A percentile compares a stretch with the other conserved stretches of the same genome.
Conservation (phyloP, 2,113 vertebrate species). For the Isichthys henryi region DNA sequence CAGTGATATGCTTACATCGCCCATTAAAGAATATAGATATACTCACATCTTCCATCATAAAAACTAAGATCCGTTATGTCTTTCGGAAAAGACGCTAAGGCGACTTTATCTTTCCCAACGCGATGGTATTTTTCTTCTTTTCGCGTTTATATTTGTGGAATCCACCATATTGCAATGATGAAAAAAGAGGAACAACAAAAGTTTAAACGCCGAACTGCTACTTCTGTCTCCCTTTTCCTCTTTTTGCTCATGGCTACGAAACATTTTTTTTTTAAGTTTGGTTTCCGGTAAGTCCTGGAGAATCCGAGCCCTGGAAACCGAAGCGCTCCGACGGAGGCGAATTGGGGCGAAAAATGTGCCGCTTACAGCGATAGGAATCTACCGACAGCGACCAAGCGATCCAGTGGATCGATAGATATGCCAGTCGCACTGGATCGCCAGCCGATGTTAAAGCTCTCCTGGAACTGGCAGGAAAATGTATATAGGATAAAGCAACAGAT, state of each 20-base stretch:
- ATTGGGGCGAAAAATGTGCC: neutral
- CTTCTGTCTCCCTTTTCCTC: conserved; percentile 39
- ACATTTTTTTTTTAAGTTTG: conserved; percentile 35
- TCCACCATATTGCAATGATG: conserved; percentile 38
- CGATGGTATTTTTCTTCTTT: conserved; percentile 18
- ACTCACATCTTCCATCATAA: conserved; percentile 50
- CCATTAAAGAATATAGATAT: conserved; percentile 27
- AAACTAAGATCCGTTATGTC: conserved; percentile 31
- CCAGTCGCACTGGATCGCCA: neutral
- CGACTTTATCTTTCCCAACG: conserved; percentile 28
- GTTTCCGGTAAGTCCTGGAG: conserved; percentile 42
- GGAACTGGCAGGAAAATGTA: neutral
- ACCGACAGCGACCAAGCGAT: neutral
- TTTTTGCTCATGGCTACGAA: conserved; percentile 36
- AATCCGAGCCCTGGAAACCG: neutral
- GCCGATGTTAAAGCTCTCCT: neutral
- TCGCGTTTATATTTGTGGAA: conserved; percentile 26
- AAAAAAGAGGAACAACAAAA: conserved; percentile 40
- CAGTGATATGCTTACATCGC: neutral
- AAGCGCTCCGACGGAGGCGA: neutral
- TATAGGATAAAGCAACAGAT: neutral
- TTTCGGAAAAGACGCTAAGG: conserved; percentile 26
- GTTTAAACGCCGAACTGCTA: conserved; percentile 24
- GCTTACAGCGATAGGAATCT: neutral
- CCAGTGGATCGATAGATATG: neutral